Conservation (phyloP, 2,888 invertebrate species). For the Hedychridium roseum region DNA sequence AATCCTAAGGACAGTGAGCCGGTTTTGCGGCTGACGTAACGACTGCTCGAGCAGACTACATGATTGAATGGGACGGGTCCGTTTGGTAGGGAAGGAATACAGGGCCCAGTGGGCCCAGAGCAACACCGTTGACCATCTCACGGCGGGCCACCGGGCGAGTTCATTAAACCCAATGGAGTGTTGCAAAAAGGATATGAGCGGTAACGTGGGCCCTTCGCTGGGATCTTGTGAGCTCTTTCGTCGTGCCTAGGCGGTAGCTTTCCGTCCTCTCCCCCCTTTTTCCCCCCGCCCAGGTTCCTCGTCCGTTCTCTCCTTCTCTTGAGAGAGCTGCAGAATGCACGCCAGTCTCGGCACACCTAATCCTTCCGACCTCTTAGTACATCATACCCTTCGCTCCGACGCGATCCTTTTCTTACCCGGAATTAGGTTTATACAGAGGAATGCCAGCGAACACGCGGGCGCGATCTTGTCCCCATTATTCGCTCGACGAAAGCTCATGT, state of each 20-base stretch:
- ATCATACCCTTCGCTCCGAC: background rate
- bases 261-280: background rate
- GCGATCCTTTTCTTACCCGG: conserved; percentile 1
- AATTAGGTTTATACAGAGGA: conserved; percentile 1
- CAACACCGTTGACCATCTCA: too few relatives aligned
- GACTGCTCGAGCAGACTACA: too few relatives aligned
- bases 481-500: too few relatives aligned
- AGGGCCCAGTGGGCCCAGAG: too few relatives aligned
- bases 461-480: too few relatives aligned
- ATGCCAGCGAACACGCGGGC: conserved; percentile 2
- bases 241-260: background rate
- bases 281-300: conserved; percentile 18
- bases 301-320: too few relatives aligned
- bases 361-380: too few relatives aligned
- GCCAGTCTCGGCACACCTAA: conserved; percentile 30
- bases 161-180: conserved; percentile 13
- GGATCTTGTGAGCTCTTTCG: background rate
- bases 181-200: conserved; percentile 14
- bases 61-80: too few relatives aligned
- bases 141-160: too few relatives aligned
- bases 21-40: too few relatives aligned
- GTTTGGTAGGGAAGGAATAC: too few relatives aligned
- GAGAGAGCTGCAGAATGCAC: conserved; percentile 13
- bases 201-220: conserved; percentile 13
- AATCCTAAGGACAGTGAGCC: too few relatives aligned